phyloP scores from a whole-genome alignment of 2,113 vertebrate species.

The Puffinus mauretanicus region DNA sequence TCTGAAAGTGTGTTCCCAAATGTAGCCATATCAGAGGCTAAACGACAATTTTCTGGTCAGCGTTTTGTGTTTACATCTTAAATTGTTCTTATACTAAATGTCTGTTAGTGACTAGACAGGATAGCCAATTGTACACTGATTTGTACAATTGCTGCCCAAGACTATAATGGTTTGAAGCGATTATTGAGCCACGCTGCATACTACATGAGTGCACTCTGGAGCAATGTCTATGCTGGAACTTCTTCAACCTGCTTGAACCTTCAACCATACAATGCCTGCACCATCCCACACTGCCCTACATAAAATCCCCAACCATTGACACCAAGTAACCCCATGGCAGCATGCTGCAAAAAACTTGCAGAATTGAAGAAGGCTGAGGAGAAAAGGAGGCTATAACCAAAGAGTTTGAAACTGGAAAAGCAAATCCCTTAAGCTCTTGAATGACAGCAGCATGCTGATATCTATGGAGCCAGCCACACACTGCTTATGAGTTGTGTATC shows the following conservation, averaged over 20 bases:
- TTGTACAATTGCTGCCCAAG: neutral
- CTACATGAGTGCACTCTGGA: neutral
- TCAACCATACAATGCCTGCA: neutral
- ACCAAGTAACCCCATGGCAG: neutral
- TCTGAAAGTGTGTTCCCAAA: neutral
- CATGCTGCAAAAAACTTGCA: neutral
- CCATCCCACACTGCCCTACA: neutral
- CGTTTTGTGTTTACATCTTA: neutral
- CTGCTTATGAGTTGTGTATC: neutral
- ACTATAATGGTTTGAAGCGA: neutral
- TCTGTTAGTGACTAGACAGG: neutral
- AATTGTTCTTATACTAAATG: neutral
- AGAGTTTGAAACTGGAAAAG: neutral
- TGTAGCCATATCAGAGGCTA: neutral
- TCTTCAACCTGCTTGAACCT: neutral
- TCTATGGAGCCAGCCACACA: neutral
- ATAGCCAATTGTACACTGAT: neutral
- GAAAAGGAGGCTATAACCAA: neutral
- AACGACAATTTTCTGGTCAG: accelerated
- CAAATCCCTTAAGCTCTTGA: neutral
- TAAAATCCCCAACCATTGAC: neutral
- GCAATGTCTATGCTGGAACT: neutral
- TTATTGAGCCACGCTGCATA: neutral
- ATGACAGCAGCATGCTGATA: neutral
- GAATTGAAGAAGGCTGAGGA: neutral